Percentiles rank a stretch among this genome's conserved stretches.
These are phyloP conservation scores for Eupleurogrammus muticus DNA, from an alignment of 2,797 vertebrate species.

Conservation along the genomic window DNA sequence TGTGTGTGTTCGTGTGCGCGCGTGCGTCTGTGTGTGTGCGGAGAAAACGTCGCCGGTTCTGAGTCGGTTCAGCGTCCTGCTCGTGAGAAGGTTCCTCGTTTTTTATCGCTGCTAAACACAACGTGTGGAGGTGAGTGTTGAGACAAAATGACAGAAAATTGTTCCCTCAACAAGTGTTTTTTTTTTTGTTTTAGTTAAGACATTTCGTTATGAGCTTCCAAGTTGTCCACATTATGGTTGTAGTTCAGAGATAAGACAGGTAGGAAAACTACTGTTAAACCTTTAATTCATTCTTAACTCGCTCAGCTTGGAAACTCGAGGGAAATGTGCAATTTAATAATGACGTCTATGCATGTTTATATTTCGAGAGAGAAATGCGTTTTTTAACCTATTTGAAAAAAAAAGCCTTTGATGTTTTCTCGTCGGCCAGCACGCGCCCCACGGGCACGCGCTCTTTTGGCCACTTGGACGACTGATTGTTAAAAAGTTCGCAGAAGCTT, in stretches of 20 bases:
- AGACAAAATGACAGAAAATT: rapidly evolving
- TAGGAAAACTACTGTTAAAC: not conserved
- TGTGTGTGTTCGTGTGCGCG: not conserved
- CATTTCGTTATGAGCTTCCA: not conserved
- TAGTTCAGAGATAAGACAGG: no score
- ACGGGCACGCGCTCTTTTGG: not conserved
- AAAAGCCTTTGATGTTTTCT: not conserved
- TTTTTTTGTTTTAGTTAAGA: not conserved
- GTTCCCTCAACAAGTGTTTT: not conserved
- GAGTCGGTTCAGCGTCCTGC: conserved; percentile 21
- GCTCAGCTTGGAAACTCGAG: rapidly evolving
- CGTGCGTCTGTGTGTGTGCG: not conserved
- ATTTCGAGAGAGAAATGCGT: not conserved
- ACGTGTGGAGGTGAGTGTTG: conserved; percentile 55
- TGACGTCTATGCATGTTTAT: not conserved
- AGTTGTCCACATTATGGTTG: not conserved
- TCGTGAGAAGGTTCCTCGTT: conserved; percentile 21
- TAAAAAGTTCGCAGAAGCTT: not conserved
- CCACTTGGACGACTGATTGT: not conserved
- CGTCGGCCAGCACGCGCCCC: conserved; percentile 16
- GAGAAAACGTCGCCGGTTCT: conserved; percentile 12
- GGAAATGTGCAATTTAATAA: no score
- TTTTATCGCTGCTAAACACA: not conserved
- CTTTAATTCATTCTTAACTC: not conserved
- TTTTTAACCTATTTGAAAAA: not conserved